Conservation (phyloP, 2,888 invertebrate species). For the Melinopterus prodromus region DNA sequence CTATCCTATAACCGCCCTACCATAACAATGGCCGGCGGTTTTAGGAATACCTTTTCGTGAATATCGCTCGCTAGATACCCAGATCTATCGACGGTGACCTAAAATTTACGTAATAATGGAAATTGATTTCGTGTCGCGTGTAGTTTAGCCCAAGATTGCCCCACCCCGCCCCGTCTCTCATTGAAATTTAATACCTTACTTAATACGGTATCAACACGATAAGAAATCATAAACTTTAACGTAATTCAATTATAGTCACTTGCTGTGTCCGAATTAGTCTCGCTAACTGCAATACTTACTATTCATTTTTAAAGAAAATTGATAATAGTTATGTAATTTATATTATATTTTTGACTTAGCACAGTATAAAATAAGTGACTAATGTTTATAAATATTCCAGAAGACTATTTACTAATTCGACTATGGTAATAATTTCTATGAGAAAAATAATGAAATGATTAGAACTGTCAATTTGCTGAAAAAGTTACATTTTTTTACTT, state of each 20-base stretch:
- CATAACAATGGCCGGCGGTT: not conserved
- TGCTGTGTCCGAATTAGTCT: not conserved
- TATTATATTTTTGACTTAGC: no score
- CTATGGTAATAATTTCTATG: no score
- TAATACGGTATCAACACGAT: conserved; percentile 19
- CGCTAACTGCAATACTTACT: not conserved
- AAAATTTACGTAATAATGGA: conserved; percentile 26
- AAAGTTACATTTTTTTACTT: no score
- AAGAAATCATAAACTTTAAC: conserved; percentile 15
- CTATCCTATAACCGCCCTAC: not conserved
- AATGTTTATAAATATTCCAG: no score
- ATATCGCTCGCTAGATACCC: not conserved
- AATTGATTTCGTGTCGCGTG: conserved; percentile 26
- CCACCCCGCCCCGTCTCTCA: not conserved
- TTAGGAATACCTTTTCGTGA: not conserved
- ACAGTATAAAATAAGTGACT: no score
- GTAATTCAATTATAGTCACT: not conserved
- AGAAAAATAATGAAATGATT: no score
- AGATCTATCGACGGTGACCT: conserved; percentile 20
- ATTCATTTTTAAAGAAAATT: no score
- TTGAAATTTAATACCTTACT: not conserved
- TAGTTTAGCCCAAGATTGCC: not conserved
- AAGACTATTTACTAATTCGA: no score
- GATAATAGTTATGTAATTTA: no score
- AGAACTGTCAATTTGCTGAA: no score